phyloP scores from a whole-genome alignment of 2,888 invertebrate genomes.

The Camponotus fellah region DNA sequence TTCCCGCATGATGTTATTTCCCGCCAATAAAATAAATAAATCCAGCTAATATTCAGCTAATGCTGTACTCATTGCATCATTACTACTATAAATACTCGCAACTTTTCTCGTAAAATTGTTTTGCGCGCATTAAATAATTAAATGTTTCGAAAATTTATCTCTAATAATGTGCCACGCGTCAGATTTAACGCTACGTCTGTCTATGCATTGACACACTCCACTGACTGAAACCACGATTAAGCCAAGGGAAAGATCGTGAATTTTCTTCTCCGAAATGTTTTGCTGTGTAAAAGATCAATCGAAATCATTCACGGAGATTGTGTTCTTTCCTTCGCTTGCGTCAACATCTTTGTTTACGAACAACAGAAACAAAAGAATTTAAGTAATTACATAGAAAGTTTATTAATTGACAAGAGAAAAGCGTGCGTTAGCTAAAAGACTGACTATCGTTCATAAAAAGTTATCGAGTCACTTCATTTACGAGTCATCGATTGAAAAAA shows the following conservation, averaged over 20 bases:
- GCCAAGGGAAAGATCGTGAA: neutral
- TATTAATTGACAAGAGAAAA: neutral
- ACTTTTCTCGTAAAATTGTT: no score
- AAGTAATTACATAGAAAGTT: neutral
- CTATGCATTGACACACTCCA: slow-evolving; percentile 9
- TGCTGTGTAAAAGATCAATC: neutral
- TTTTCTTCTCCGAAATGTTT: neutral
- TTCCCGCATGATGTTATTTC: neutral
- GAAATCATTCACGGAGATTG: neutral
- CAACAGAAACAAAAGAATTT: neutral
- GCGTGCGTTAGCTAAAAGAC: neutral
- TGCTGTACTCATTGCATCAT: neutral
- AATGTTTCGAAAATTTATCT: neutral
- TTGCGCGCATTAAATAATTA: neutral
- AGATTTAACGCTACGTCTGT: slow-evolving; percentile 28
- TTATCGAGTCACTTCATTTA: neutral
- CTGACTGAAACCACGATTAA: neutral
- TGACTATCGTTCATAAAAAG: slow-evolving; percentile 10
- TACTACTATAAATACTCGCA: neutral
- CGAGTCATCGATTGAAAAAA: slow-evolving; percentile 20
- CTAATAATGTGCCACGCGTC: slow-evolving; percentile 4
- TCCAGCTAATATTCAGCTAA: neutral
- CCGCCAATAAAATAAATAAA: neutral
- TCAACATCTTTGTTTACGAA: neutral
- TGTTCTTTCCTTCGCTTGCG: neutral